Evolutionary conservation across 1,140 invertebrate species (phyloP).

Genomic region (Schlechtendalia chinensis): DNA sequence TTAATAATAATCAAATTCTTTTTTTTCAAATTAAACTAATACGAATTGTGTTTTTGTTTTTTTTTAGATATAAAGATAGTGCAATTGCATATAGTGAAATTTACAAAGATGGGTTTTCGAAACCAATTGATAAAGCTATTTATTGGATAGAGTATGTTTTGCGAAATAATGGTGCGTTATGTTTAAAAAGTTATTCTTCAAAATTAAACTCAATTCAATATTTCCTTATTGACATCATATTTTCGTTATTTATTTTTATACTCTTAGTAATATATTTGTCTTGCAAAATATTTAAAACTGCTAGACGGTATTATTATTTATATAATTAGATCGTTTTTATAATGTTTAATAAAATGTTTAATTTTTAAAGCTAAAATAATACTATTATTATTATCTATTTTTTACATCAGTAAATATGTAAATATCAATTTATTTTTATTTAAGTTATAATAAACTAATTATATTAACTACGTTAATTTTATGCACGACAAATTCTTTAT

Average conservation of each 20-base stretch:
- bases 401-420: too few relatives aligned
- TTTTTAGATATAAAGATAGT: slow-evolving; percentile 55
- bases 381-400: too few relatives aligned
- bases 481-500: too few relatives aligned
- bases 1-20: too few relatives aligned
- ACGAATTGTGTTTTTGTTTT: neutral
- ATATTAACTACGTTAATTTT: too few relatives aligned
- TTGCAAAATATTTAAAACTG: neutral
- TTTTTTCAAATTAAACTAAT: too few relatives aligned
- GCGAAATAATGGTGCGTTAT: slow-evolving; percentile 57
- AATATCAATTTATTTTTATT: too few relatives aligned
- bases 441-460: too few relatives aligned
- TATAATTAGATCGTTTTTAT: too few relatives aligned
- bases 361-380: too few relatives aligned
- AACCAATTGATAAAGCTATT: slow-evolving; percentile 57
- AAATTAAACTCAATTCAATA: slow-evolving; percentile 53
- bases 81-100: slow-evolving; percentile 53
- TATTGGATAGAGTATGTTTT: slow-evolving; percentile 64
- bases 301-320: neutral
- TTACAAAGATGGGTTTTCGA: slow-evolving; percentile 57
- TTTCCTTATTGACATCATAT: slow-evolving; percentile 52
- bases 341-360: too few relatives aligned
- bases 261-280: neutral
- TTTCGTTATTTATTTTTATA: neutral
- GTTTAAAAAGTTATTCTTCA: slow-evolving; percentile 52